Conservation (phyloP, 2,113 vertebrate species). For the Phylloscopus whistleri region DNA sequence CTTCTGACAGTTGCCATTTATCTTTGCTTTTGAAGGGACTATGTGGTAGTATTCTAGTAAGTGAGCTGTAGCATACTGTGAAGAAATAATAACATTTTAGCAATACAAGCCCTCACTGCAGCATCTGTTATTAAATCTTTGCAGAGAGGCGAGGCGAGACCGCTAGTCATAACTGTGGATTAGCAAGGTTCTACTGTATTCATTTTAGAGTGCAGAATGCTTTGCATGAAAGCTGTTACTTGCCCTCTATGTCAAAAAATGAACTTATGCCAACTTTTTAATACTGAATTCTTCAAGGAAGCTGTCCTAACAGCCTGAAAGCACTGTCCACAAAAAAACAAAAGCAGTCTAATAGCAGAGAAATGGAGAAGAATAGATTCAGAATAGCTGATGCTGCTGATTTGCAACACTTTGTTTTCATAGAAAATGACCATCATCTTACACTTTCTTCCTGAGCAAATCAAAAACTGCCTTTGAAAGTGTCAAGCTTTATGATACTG, state of each 20-base stretch:
- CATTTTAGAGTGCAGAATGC: not conserved
- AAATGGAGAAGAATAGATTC: not conserved
- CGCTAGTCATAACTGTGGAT: constrained; percentile 32
- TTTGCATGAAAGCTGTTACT: constrained; percentile 14
- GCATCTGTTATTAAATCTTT: constrained; percentile 64
- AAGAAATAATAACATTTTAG: constrained; percentile 49
- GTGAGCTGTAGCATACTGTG: not conserved
- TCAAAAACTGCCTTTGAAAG: not conserved
- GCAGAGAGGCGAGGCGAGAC: constrained; percentile 25
- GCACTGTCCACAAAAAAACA: not conserved
- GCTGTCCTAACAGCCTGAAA: not conserved
- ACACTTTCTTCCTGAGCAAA: not conserved
- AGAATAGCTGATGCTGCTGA: not conserved
- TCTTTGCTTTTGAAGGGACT: constrained; percentile 19
- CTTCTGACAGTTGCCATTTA: not conserved
- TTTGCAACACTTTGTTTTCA: not conserved
- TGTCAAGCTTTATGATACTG: not conserved
- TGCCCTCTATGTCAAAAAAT: not conserved
- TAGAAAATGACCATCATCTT: not conserved
- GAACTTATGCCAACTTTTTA: constrained; percentile 31
- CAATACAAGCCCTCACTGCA: constrained; percentile 25
- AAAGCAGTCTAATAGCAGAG: not conserved
- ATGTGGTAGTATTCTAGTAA: not conserved
- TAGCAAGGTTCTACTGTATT: constrained; percentile 20
- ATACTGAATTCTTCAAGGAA: not conserved